Evolutionary conservation across 2,888 invertebrate genomes (phyloP), one percentile per base, ranked within the genome.

Genomic region (Hydroisotoma schaefferi): DNA sequence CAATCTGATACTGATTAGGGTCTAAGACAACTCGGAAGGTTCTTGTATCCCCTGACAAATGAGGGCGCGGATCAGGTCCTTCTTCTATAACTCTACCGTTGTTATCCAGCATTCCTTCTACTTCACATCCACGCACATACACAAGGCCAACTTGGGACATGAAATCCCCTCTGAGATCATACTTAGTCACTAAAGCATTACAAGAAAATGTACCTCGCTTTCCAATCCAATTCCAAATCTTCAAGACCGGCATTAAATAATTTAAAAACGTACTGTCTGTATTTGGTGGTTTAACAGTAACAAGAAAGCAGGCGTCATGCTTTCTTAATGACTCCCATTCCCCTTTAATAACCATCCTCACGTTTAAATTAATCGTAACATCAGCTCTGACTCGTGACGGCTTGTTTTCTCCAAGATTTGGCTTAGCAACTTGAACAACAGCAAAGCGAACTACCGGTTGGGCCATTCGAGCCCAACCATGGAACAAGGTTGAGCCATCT

Each of bases 381-480:
- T 99, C 98, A 4, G 97, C 98, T 43, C 95, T 83, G 0, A 99
- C 99, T 57, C 94, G 81, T 0, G 97, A 94, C 0, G 99, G 99
- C 47, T 93, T 87, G 74, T 90, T 92, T 77, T 99, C 97, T 0
- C 99, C 85, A 46, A 92, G 88, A 76, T 91, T 90, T 0, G 92
- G 91, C 74, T 91, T 91, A 0, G 90, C 87, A 8, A 95, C 94
- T 79, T 98, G 97, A 6, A 97, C 92, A 1, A 98, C 91, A 2
- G 90, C 88, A 78, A 99, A 98, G 61, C 87, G 86, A 8, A 87
- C 83, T 58, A 99, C 88, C 0, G 95, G 93, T 73, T 95, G 88
- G 0, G 98, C 98, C 98, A 99, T 99, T 65, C 98, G 83, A 0
- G 98, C 97, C 98, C 99, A 99, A 1, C 99, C 99, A 15, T 95